Evolutionary conservation across 2,113 vertebrate species (phyloP).

Genomic region (Gavialis gangeticus): DNA sequence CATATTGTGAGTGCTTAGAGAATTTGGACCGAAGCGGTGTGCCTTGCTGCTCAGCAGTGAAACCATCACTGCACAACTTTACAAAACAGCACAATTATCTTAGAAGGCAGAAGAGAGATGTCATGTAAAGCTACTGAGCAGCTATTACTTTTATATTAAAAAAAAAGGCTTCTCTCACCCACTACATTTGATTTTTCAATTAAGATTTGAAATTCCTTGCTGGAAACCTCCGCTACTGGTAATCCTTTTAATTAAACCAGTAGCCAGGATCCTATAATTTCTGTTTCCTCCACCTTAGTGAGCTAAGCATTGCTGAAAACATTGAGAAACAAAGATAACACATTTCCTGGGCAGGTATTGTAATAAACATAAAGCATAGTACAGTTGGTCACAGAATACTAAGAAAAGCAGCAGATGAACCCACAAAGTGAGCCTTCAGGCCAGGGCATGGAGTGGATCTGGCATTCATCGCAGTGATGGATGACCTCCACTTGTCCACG

Average conservation of each 20-base stretch:
- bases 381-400: not conserved
- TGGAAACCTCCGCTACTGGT: not conserved
- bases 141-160: not conserved
- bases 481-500: not conserved
- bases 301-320: not conserved
- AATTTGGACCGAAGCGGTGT: not conserved
- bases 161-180: not conserved
- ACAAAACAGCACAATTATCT: slow-evolving; percentile 17
- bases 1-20: not conserved
- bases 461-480: not conserved
- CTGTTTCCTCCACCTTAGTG: not conserved
- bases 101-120: not conserved
- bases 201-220: slow-evolving; percentile 27
- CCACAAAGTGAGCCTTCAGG: not conserved
- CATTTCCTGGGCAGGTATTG: not conserved
- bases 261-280: not conserved
- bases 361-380: not conserved
- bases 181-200: slow-evolving; percentile 23
- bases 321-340: not conserved
- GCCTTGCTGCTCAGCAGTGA: not conserved
- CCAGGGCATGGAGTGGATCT: not conserved
- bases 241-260: slow-evolving; percentile 26
- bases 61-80: not conserved
- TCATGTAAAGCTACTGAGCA: not conserved
- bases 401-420: not conserved